Evolutionary conservation across 2,113 vertebrate species (phyloP), one percentile per base, ranked within the genome.

Genomic region (Corvus moneduloides): DNA sequence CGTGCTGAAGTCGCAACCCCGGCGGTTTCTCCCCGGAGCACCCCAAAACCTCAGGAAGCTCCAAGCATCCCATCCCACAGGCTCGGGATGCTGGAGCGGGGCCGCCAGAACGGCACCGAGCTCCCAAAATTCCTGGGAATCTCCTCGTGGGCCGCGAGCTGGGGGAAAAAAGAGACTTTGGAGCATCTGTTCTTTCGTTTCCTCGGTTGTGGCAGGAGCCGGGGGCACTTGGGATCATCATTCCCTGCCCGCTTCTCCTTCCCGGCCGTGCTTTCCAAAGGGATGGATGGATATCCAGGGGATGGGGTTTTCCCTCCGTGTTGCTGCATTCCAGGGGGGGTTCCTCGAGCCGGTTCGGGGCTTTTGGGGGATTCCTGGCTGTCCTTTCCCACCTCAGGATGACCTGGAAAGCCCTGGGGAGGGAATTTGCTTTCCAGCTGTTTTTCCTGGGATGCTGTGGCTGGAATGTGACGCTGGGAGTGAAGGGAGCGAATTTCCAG

Each of bases 331-430:
- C 16, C 11, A 22, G 55, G 32, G 2, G 17, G 13, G 6, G n/a
- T 49, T 61, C 10, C 8, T 2, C 9, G 15, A 18, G 35, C 16
- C 4, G 17, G 2, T 16, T 9, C 37, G 30, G 69, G 52, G 46
- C 4, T 64, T n/a, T 30, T 24, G 13, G 13, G 58, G 66, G 9
- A 0, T 35, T 22, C 43, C 43, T 1, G 7, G 2, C 30, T 0
- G 11, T 11, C 46, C 43, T 43, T n/a, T 24, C 18, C 1, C 3
- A 33, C 73, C 27, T 49, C 67, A 5, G 37, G 39, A 59, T 59
- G 68, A 54, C 43, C 83, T 33, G 48, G 21, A 24, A 43, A 68
- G 10, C 35, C 24, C 30, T 11, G 54, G 24, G 71, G 0, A n/a
- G 62, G 67, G 48, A 30, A 30, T 10, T 80, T 51, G 30, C 49